These are phyloP conservation scores for Zeus faber DNA, from an alignment of 2,113 vertebrate genomes.

Conservation along the genomic window DNA sequence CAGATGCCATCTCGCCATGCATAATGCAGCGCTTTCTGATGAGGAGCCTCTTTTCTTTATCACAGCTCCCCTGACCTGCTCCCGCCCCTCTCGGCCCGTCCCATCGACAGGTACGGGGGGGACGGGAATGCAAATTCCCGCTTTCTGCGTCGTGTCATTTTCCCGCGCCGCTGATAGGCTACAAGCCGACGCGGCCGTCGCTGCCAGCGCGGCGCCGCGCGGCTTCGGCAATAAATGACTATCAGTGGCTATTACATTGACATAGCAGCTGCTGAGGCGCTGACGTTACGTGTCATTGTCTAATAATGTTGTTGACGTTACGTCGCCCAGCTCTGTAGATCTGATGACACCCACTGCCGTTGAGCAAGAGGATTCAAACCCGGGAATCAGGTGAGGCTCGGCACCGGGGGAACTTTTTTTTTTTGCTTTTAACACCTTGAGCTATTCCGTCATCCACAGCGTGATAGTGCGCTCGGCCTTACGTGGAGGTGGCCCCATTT, in stretches of 20 bases:
- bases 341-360: background rate
- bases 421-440: too few species aligned
- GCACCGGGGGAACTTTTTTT: background rate
- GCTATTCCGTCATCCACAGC: too few species aligned
- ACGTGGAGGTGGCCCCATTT: too few species aligned
- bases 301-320: background rate
- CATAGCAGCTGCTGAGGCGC: background rate
- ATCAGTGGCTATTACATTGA: slow-evolving; percentile 7
- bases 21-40: slow-evolving; percentile 65
- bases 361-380: slow-evolving; percentile 16
- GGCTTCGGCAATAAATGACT: slow-evolving; percentile 1
- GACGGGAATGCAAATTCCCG: slow-evolving; percentile 30
- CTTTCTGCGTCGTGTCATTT: slow-evolving; percentile 15
- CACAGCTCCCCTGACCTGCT: slow-evolving; percentile 64
- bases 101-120: slow-evolving; percentile 61
- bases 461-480: too few species aligned
- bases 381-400: slow-evolving; percentile 17
- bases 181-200: slow-evolving; percentile 15
- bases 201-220: slow-evolving; percentile 15
- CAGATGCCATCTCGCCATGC: slow-evolving; percentile 58
- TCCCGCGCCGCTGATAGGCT: slow-evolving; percentile 18
- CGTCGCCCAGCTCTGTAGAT: slow-evolving; percentile 14
- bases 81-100: slow-evolving; percentile 48
- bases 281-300: background rate
- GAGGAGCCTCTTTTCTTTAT: slow-evolving; percentile 60